A percentile compares a stretch with the other conserved stretches of the same genome.
Evolutionary conservation across 64 coral and sea anemone genomes (phyloP).

Genomic region (Montipora foliosa): DNA sequence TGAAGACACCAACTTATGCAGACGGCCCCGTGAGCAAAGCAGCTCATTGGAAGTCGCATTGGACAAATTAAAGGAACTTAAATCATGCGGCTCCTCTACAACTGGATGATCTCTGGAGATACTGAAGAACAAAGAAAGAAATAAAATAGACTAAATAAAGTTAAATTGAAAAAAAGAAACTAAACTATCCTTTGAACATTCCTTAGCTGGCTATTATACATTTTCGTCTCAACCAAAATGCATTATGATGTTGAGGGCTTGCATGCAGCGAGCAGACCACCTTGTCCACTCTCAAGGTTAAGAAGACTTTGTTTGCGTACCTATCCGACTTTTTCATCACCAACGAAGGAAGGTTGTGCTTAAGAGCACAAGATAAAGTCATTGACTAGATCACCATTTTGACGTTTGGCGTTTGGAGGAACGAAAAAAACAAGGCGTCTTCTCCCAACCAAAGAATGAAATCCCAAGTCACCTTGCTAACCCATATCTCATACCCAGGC

Average conservation of each 20-base stretch:
- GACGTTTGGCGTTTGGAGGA: neutral
- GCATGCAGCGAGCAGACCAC: neutral
- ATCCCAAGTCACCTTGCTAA: neutral
- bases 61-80: neutral
- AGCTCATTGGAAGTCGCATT: neutral
- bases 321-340: conserved; percentile 14
- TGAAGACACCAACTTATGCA: conserved; percentile 20
- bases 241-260: neutral
- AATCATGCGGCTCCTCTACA: neutral
- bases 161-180: neutral
- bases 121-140: neutral
- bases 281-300: neutral
- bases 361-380: neutral
- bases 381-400: neutral
- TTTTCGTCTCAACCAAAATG: too few relatives aligned
- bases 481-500: neutral
- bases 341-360: neutral
- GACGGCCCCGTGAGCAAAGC: neutral
- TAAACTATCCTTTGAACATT: too few relatives aligned
- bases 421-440: conserved; percentile 62
- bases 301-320: neutral
- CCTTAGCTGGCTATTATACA: too few relatives aligned
- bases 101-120: neutral
- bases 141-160: neutral
- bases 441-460: neutral